These are phyloP conservation scores for Enteromius thamalakanensis DNA, from an alignment of 2,797 vertebrate genomes.

Conservation along the genomic window DNA sequence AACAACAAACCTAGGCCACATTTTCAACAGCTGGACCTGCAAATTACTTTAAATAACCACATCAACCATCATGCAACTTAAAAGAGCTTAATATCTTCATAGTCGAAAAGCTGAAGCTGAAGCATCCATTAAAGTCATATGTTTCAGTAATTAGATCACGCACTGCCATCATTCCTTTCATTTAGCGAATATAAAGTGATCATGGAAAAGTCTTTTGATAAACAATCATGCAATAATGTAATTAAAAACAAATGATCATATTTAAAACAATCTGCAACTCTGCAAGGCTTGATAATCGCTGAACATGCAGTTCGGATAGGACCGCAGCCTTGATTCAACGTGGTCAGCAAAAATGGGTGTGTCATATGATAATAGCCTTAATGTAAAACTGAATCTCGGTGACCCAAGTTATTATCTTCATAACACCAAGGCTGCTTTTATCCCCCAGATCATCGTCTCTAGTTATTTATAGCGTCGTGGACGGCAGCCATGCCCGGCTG, in stretches of 20 bases:
- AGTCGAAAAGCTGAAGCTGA: background rate
- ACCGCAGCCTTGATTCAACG: conserved; percentile 44
- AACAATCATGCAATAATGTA: conserved; percentile 6
- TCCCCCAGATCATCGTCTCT: conserved; percentile 54
- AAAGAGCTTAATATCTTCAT: conserved; percentile 9
- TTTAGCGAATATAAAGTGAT: background rate
- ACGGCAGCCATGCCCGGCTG: conserved; percentile 16
- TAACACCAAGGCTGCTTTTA: conserved; percentile 56
- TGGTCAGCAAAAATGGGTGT: conserved; percentile 58
- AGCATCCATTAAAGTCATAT: conserved; percentile 25
- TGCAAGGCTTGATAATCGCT: background rate
- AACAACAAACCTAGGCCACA: conserved; percentile 3
- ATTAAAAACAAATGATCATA: conserved; percentile 10
- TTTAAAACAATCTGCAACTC: background rate
- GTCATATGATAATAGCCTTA: conserved; percentile 62
- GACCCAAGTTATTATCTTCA: conserved; percentile 59
- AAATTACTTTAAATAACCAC: background rate
- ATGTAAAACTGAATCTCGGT: conserved; percentile 53
- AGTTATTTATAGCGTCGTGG: conserved; percentile 48
- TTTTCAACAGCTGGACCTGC: conserved; percentile 4
- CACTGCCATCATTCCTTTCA: background rate
- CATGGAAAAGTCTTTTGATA: conserved; percentile 3
- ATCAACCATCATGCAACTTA: background rate
- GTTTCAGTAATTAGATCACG: conserved; percentile 8
- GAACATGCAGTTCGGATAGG: conserved; percentile 44